Percentiles rank a stretch among this genome's conserved stretches.
These are phyloP conservation scores for Barnardius zonarius DNA, from an alignment of 2,113 vertebrate genomes.

Conservation along the genomic window DNA sequence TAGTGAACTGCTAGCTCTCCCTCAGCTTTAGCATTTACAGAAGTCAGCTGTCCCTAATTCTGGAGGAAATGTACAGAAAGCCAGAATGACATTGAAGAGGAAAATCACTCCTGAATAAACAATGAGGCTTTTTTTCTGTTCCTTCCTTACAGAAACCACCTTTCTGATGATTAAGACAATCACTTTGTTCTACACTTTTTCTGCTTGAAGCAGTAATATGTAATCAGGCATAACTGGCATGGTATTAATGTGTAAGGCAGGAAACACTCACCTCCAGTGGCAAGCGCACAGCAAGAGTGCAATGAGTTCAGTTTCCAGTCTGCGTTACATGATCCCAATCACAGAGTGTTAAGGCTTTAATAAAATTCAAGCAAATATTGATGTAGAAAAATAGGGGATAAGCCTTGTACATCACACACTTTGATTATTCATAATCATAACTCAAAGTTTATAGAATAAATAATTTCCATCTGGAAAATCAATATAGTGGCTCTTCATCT, in stretches of 20 bases:
- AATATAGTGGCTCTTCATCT: background rate
- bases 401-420: rapidly evolving
- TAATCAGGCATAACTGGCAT: background rate
- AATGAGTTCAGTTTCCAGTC: background rate
- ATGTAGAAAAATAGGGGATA: background rate
- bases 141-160: background rate
- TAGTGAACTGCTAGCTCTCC: background rate
- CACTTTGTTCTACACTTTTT: background rate
- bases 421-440: background rate
- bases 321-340: background rate
- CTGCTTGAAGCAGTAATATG: background rate
- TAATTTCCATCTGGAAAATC: background rate
- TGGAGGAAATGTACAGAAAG: background rate
- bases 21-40: background rate
- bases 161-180: background rate
- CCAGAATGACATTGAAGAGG: background rate
- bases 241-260: background rate
- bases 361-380: background rate
- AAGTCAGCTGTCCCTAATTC: background rate
- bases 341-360: background rate
- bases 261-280: background rate
- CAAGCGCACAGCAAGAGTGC: background rate
- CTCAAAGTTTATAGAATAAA: background rate
- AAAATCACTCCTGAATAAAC: background rate
- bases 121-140: background rate